Evolutionary conservation across 2,888 invertebrate genomes (phyloP).

Genomic region (Patella caerulea): DNA sequence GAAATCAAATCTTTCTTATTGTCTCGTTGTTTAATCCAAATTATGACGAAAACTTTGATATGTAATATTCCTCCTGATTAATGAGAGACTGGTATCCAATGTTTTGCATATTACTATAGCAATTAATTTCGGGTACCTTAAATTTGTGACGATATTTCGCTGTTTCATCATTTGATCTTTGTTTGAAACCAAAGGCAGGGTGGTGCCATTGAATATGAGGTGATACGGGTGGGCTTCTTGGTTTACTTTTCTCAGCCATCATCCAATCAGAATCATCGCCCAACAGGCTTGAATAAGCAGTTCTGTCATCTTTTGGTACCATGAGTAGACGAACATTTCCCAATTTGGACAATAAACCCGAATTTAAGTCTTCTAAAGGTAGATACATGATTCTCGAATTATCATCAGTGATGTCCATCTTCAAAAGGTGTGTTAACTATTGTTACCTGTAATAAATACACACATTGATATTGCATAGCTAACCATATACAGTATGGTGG

Average conservation of each 20-base stretch:
- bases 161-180: too few species aligned
- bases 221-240: slow-evolving; percentile 19
- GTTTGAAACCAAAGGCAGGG: not conserved
- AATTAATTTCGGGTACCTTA: too few species aligned
- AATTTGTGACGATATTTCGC: too few species aligned
- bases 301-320: slow-evolving; percentile 17
- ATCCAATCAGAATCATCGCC: slow-evolving; percentile 20
- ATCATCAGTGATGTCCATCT: slow-evolving; percentile 16
- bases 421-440: not conserved
- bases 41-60: too few species aligned
- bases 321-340: slow-evolving; percentile 22
- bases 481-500: too few species aligned
- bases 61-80: too few species aligned
- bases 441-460: too few species aligned
- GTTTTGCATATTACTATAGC: too few species aligned
- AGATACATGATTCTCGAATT: slow-evolving; percentile 17
- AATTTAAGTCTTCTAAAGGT: slow-evolving; percentile 17
- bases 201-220: slow-evolving; percentile 9
- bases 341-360: slow-evolving; percentile 10
- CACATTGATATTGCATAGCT: too few species aligned
- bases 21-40: too few species aligned
- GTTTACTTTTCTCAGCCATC: slow-evolving; percentile 12
- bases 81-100: too few species aligned
- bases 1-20: too few species aligned
- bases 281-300: not conserved